These are phyloP conservation scores for Proisotoma minuta DNA, from an alignment of 2,888 invertebrate genomes.

Conservation along the genomic window DNA sequence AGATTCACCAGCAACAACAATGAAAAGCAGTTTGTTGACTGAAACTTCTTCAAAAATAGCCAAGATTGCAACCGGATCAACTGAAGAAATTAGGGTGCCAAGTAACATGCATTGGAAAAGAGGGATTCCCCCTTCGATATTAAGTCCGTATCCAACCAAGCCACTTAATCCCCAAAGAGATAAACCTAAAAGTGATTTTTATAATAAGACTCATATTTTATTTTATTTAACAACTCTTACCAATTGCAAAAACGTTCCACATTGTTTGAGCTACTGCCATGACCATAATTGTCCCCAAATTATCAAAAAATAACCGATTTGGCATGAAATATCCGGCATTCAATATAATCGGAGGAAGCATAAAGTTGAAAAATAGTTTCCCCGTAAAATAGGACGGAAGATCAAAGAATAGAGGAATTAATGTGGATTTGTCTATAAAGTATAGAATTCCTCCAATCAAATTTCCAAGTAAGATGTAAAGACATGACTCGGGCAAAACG, in stretches of 20 bases:
- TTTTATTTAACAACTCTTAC: too few relatives aligned
- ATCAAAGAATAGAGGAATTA: too few relatives aligned
- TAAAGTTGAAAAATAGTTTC: slow-evolving; percentile 94
- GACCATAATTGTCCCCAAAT: slow-evolving; percentile 88
- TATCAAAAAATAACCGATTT: slow-evolving; percentile 94
- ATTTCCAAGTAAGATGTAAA: slow-evolving; percentile 91
- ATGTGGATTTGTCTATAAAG: neutral
- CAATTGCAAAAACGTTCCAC: slow-evolving; percentile 87
- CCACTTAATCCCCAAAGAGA: slow-evolving; percentile 80
- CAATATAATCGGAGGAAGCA: slow-evolving; percentile 95
- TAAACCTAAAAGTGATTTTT: slow-evolving; percentile 59
- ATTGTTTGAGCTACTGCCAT: slow-evolving; percentile 94
- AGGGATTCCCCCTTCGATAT: slow-evolving; percentile 66
- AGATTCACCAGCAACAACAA: slow-evolving; percentile 97
- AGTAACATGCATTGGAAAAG: slow-evolving; percentile 82
- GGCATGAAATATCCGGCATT: slow-evolving; percentile 99
- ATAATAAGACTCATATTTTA: neutral
- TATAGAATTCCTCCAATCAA: slow-evolving; percentile 75
- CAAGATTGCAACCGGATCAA: slow-evolving; percentile 93
- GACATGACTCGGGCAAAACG: slow-evolving; percentile 95
- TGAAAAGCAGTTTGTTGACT: slow-evolving; percentile 95
- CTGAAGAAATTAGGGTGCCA: slow-evolving; percentile 88
- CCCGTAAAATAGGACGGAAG: slow-evolving; percentile 63
- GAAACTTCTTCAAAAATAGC: slow-evolving; percentile 98
- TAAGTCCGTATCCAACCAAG: slow-evolving; percentile 65